Evolutionary conservation across 1,140 invertebrate genomes (phyloP).

Genomic region (Eciton burchellii): DNA sequence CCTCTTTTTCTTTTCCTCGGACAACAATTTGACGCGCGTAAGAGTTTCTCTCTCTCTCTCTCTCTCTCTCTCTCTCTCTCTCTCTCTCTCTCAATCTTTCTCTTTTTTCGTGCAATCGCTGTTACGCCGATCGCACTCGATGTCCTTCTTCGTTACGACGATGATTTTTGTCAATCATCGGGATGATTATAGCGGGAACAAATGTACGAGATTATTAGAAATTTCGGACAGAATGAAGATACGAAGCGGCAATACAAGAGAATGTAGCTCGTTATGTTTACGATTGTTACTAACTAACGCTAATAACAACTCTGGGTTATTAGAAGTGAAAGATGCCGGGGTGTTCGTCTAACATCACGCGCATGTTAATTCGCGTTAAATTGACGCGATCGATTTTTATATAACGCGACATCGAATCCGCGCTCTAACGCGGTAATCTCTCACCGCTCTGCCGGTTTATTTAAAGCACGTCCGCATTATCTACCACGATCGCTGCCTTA

Average conservation of each 20-base stretch:
- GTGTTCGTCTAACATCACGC: not conserved
- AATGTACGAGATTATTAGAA: not conserved
- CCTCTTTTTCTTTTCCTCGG: too few relatives aligned
- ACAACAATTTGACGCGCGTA: not conserved
- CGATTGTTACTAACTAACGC: not conserved
- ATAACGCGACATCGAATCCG: constrained; percentile 1
- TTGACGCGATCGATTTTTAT: constrained; percentile 14
- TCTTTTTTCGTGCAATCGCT: not conserved
- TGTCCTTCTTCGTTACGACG: not conserved
- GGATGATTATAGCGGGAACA: not conserved
- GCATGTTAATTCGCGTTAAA: constrained; percentile 5
- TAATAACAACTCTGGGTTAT: not conserved
- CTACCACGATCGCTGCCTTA: not conserved
- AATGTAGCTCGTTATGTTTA: not conserved
- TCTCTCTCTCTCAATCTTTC: too few relatives aligned
- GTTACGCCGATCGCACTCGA: not conserved
- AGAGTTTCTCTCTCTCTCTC: too few relatives aligned
- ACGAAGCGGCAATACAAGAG: too few relatives aligned
- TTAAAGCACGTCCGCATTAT: constrained; percentile 31
- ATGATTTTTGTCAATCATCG: not conserved
- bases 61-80: too few relatives aligned
- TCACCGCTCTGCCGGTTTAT: not conserved
- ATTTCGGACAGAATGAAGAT: not conserved
- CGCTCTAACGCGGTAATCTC: not conserved
- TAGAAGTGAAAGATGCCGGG: not conserved